Evolutionary conservation across 2,888 invertebrate species (phyloP).

Genomic region (Nemotelus nigrinus): DNA sequence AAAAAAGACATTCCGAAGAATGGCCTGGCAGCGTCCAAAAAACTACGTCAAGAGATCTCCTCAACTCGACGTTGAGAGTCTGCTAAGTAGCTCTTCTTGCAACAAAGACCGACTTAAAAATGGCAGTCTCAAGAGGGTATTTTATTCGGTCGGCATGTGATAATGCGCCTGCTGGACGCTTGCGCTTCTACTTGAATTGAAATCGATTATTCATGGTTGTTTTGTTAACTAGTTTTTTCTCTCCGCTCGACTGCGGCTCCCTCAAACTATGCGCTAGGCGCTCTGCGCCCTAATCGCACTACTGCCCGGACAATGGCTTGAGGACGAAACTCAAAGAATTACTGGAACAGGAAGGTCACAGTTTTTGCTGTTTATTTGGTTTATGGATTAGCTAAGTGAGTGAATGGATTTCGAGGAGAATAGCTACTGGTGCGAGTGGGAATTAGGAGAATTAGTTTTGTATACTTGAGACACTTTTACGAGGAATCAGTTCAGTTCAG

Average conservation of each 20-base stretch:
- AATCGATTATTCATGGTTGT: constrained; percentile 44
- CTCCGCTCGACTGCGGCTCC: neutral
- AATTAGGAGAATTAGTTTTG: constrained; percentile 19
- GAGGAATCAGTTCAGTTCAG: constrained; percentile 28
- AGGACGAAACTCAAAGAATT: constrained; percentile 12
- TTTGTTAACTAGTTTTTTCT: constrained; percentile 27
- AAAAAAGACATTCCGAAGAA: neutral
- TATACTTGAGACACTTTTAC: constrained; percentile 33
- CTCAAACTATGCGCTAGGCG: constrained; percentile 11
- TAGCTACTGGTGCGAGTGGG: neutral
- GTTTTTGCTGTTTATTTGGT: constrained; percentile 37
- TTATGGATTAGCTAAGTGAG: constrained; percentile 43
- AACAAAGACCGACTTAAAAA: constrained; percentile 39
- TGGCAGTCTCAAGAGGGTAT: constrained; percentile 42
- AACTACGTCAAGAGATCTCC: constrained; percentile 20
- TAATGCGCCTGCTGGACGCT: constrained; percentile 32
- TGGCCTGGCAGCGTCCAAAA: neutral
- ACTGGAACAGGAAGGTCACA: constrained; percentile 32
- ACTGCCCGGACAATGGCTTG: neutral
- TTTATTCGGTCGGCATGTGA: constrained; percentile 24
- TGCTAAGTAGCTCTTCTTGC: constrained; percentile 31
- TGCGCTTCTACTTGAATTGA: constrained; percentile 11
- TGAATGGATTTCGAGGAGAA: constrained; percentile 9
- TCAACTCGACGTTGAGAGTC: neutral
- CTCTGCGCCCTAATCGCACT: neutral